phyloP scores from a whole-genome alignment of 2,113 vertebrate species.

The Delphinapterus leucas region DNA sequence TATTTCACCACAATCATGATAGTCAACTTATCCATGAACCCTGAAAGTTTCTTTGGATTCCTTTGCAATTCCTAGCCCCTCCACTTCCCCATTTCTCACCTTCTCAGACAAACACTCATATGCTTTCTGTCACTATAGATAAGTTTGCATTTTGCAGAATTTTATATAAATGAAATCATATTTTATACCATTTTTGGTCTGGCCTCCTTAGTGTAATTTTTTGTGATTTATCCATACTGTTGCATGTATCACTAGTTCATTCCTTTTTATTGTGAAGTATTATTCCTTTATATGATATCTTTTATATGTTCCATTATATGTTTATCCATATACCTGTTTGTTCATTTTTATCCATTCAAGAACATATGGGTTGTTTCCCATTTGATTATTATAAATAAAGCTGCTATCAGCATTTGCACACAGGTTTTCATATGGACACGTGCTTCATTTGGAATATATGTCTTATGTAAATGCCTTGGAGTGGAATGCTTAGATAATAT shows the following conservation, averaged over 20 bases:
- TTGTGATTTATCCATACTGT: not conserved
- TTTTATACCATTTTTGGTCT: not conserved
- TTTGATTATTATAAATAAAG: not conserved
- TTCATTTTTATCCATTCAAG: not conserved
- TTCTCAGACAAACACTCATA: not conserved
- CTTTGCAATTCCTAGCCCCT: not conserved
- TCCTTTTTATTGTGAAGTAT: not conserved
- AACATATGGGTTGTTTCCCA: not conserved
- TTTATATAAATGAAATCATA: not conserved
- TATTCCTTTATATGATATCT: not conserved
- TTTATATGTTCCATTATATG: not conserved
- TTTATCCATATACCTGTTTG: not conserved
- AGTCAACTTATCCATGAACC: not conserved
- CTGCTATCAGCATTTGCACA: not conserved
- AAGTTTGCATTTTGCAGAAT: not conserved
- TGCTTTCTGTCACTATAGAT: not conserved
- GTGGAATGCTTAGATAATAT: not conserved
- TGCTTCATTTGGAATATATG: not conserved
- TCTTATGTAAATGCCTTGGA: not conserved
- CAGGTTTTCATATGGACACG: not conserved
- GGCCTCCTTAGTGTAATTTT: not conserved
- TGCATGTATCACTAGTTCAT: not conserved
- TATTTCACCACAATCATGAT: not conserved
- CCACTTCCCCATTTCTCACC: not conserved
- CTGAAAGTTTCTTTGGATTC: not conserved